Conservation (phyloP, 2,113 vertebrate genomes). For the Romanogobio albipinnatus region DNA sequence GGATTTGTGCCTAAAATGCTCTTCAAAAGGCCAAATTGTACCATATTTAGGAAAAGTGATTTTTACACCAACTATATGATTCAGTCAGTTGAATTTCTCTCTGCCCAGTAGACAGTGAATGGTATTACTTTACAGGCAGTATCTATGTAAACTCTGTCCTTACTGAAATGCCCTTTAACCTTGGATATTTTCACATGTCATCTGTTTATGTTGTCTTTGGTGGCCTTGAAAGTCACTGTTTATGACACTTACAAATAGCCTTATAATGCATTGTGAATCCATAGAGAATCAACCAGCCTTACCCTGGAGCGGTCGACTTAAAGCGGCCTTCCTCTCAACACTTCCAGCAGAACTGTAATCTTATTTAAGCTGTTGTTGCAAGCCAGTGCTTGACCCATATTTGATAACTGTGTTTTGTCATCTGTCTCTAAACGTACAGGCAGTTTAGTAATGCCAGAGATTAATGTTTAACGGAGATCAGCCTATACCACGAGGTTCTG, state of each 20-base stretch:
- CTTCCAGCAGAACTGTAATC: constrained; percentile 33
- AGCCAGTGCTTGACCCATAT: constrained; percentile 46
- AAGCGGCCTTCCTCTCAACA: constrained; percentile 27
- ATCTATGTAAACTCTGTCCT: neutral
- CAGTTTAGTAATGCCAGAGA: constrained; percentile 18
- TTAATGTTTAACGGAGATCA: constrained; percentile 34
- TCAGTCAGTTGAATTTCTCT: neutral
- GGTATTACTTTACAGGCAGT: neutral
- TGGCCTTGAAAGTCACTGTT: constrained; percentile 8
- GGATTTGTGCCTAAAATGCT: neutral
- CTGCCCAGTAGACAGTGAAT: neutral
- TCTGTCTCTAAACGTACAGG: constrained; percentile 16
- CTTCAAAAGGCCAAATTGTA: neutral
- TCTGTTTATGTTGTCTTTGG: neutral
- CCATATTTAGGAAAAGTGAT: neutral
- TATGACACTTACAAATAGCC: constrained; percentile 11
- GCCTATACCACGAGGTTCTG: neutral
- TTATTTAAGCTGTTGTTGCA: constrained; percentile 43
- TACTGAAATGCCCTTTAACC: constrained; percentile 10
- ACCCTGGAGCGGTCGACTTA: constrained; percentile 24
- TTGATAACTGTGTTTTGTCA: constrained; percentile 22
- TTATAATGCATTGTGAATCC: constrained; percentile 12
- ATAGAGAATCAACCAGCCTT: constrained; percentile 25
- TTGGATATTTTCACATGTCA: neutral
- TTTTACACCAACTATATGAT: neutral